A percentile compares a stretch with the other conserved stretches of the same genome.
Conservation (phyloP, 2,797 vertebrate genomes). For the Oryzias sinensis region DNA sequence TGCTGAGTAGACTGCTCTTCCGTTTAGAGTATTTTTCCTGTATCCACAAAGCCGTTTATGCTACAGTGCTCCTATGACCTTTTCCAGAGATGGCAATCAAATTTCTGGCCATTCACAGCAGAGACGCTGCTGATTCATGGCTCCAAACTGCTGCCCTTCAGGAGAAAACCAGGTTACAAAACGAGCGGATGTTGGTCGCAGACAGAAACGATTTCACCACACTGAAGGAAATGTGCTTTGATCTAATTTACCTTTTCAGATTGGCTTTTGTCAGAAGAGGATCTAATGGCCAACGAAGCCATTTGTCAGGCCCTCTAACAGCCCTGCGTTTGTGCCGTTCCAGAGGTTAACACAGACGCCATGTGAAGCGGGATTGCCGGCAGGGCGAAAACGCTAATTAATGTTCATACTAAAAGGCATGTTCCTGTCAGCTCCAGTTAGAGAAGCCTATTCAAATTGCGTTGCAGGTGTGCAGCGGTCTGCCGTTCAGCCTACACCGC, state of each 20-base stretch:
- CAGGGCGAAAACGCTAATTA: slow-evolving; percentile 42
- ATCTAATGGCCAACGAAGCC: slow-evolving; percentile 22
- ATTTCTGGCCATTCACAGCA: slow-evolving; percentile 18
- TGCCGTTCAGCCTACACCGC: background rate
- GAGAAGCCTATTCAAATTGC: slow-evolving; percentile 2
- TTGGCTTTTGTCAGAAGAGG: slow-evolving; percentile 15
- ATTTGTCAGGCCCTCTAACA: slow-evolving; percentile 25
- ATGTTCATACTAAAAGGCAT: slow-evolving; percentile 38
- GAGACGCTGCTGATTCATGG: slow-evolving; percentile 35
- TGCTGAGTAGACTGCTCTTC: too few relatives aligned
- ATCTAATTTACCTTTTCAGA: slow-evolving; percentile 15
- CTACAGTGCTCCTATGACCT: slow-evolving; percentile 50
- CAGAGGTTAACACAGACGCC: slow-evolving; percentile 24
- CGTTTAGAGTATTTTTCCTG: too few relatives aligned
- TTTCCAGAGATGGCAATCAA: slow-evolving; percentile 51
- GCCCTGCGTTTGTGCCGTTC: slow-evolving; percentile 25
- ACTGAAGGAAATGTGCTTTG: background rate
- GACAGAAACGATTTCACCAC: slow-evolving; percentile 3
- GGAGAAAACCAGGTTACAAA: slow-evolving; percentile 29
- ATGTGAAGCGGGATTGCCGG: slow-evolving; percentile 14
- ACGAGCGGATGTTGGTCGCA: background rate
- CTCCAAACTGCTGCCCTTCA: slow-evolving; percentile 31
- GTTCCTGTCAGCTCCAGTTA: slow-evolving; percentile 42
- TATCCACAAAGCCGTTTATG: background rate
- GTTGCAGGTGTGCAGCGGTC: slow-evolving; percentile 2